Base-by-base conservation (phyloP, 2,797 vertebrate genomes). In the Trachurus trachurus region DNA sequence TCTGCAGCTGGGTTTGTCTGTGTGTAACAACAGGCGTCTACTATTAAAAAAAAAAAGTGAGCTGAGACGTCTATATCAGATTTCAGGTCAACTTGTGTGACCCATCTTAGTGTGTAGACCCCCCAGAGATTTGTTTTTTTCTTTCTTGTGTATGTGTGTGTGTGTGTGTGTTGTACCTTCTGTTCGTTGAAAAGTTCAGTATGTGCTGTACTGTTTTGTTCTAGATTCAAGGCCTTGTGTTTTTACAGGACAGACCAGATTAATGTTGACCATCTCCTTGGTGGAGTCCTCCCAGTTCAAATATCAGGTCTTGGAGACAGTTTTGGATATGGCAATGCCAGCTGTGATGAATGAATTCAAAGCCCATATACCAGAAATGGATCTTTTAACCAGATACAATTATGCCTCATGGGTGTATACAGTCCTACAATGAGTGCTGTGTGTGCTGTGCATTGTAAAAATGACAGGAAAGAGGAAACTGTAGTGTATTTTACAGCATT, bases 51-150 rank as follows among this genome's bases (percentile, higher is more conserved):
- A 72, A 66, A 53, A 78, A 42, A 42, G 22, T 68, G 77, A 74
- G 29, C 74, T 66, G 67, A 71, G 45, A n/a, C 65, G 21, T 66
- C 4, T 44, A 67, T 73, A 80, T 89, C 69, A 42, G 34, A 68
- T 91, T 87, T 73, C 84, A 73, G 54, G 15, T 71, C 47, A 74
- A 26, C 16, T 26, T 26, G 10, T 66, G 29, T 77, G 31, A 62
- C 57, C 26, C 52, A 34, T 50, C 53, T 57, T 57, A 19, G 22
- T 39, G 34, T 49, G 22, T 11, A 37, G 54, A 66, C 12, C 31
- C 15, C 69, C 13, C 57, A 58, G 37, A 56, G 44, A 21, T 61
- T 40, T 49, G 21, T 8, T 37, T 37, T 37, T 37, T 37, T 9
- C 26, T 26, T 26, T 26, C 26, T 3, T 26, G 26, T 1, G 26